These are phyloP conservation scores for Melinaea marsaeus DNA, from an alignment of 2,888 invertebrate genomes.

Conservation along the genomic window DNA sequence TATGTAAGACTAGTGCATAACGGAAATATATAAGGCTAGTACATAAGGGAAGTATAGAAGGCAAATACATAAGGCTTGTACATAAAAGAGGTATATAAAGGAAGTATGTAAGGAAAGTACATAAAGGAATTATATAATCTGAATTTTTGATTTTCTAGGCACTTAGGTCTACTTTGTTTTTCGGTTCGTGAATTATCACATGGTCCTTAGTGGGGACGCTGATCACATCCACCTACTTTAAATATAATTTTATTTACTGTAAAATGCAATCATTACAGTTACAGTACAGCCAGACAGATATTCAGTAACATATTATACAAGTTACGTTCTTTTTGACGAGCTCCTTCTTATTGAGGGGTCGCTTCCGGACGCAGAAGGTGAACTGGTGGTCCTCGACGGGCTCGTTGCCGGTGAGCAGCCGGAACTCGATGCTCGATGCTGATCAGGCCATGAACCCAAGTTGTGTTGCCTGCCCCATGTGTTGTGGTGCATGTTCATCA, in stretches of 20 bases:
- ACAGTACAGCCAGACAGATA: too few species aligned
- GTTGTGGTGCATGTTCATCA: conserved; percentile 96
- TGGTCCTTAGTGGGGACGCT: conserved; percentile 97
- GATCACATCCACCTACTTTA: conserved; percentile 89
- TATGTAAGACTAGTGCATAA: too few species aligned
- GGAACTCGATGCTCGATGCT: conserved; percentile 90
- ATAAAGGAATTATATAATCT: conserved; percentile 99
- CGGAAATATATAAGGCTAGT: too few species aligned
- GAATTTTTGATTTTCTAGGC: conserved; percentile 98
- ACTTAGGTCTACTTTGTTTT: conserved; percentile 98
- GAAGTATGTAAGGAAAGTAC: conserved; percentile 92
- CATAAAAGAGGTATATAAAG: background rate
- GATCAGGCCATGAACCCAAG: conserved; percentile 99
- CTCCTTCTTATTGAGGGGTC: conserved; percentile 97
- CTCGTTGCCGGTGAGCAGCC: conserved; percentile 91
- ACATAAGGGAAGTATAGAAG: too few species aligned
- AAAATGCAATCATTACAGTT: too few species aligned
- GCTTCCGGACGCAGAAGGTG: conserved; percentile 97
- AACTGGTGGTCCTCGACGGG: conserved; percentile 96
- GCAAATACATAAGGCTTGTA: conserved; percentile 63
- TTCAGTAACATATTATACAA: too few species aligned
- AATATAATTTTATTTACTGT: too few species aligned
- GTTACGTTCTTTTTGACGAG: conserved; percentile 84
- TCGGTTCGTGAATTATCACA: conserved; percentile 95
- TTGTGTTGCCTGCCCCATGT: conserved; percentile 98